phyloP scores from a whole-genome alignment of 2,797 vertebrate genomes.

The Acanthopagrus latus region DNA sequence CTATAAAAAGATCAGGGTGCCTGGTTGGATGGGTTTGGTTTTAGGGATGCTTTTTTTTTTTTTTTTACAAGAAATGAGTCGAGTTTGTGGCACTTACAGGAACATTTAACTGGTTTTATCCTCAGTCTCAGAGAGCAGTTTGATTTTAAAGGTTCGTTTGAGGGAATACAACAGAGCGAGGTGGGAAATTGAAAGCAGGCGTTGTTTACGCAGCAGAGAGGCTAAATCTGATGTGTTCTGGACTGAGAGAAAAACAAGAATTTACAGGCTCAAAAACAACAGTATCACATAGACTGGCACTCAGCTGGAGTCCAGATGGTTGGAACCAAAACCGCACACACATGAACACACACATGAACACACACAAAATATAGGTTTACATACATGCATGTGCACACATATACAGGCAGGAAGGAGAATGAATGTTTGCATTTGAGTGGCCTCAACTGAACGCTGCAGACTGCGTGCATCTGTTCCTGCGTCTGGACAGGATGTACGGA shows the following conservation, averaged over 20 bases:
- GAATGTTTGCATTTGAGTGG: not conserved
- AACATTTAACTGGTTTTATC: slow-evolving; percentile 1
- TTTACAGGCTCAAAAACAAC: slow-evolving; percentile 57
- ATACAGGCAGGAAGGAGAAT: not conserved
- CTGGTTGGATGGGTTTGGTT: slow-evolving; percentile 19
- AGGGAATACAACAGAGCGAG: not conserved
- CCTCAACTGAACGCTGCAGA: not conserved
- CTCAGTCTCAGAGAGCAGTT: slow-evolving; percentile 20
- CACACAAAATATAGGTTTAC: not conserved
- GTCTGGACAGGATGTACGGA: slow-evolving; percentile 64
- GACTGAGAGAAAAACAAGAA: slow-evolving; percentile 50
- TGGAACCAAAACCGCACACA: not conserved
- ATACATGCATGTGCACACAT: slow-evolving; percentile 11
- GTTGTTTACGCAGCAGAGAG: slow-evolving; percentile 51
- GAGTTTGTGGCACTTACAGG: slow-evolving; percentile 9
- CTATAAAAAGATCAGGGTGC: slow-evolving; percentile 25
- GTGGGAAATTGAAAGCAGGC: slow-evolving; percentile 55
- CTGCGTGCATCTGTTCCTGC: slow-evolving; percentile 40
- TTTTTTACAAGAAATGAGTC: slow-evolving; percentile 20
- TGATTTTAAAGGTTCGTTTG: slow-evolving; percentile 23
- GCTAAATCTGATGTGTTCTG: slow-evolving; percentile 38
- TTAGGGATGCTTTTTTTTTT: not conserved
- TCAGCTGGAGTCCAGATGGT: slow-evolving; percentile 73
- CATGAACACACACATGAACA: not conserved
- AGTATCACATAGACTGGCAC: slow-evolving; percentile 14